A percentile compares a stretch with the other conserved stretches of the same genome.
phyloP scores from a whole-genome alignment of 2,888 invertebrate genomes.

The Lydus trimaculatus region DNA sequence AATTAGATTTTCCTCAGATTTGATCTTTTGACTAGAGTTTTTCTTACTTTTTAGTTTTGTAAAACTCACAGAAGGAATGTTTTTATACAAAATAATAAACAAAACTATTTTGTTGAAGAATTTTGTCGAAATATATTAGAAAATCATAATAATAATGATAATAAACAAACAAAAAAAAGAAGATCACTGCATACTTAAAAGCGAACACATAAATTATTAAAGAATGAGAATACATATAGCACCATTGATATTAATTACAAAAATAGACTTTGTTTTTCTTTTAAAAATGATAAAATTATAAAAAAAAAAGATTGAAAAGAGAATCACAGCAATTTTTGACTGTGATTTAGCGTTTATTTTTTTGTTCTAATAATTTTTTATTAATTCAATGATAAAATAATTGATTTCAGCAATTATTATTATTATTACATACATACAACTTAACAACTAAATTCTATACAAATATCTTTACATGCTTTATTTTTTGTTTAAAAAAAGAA shows the following conservation, averaged over 20 bases:
- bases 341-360: constrained; percentile 34
- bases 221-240: constrained; percentile 39
- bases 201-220: constrained; percentile 44
- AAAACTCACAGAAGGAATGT: constrained; percentile 36
- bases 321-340: constrained; percentile 40
- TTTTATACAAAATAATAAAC: constrained; percentile 19
- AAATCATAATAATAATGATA: constrained; percentile 12
- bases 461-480: constrained; percentile 55
- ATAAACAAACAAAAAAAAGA: constrained; percentile 32
- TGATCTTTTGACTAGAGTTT: constrained; percentile 51
- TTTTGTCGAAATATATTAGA: constrained; percentile 27
- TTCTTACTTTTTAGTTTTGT: constrained; percentile 18
- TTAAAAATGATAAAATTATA: constrained; percentile 36
- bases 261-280: constrained; percentile 43
- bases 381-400: constrained; percentile 2
- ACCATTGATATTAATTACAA: constrained; percentile 52
- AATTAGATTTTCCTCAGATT: neutral
- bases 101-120: constrained; percentile 31
- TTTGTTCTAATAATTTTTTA: constrained; percentile 13
- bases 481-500: too few relatives aligned
- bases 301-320: constrained; percentile 18
- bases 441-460: constrained; percentile 56
- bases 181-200: constrained; percentile 43
- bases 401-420: constrained; percentile 12
- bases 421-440: constrained; percentile 44